A percentile compares a stretch with the other conserved stretches of the same genome.
Conservation (phyloP, 2,797 vertebrate species). For the Nyctalus aviator region DNA sequence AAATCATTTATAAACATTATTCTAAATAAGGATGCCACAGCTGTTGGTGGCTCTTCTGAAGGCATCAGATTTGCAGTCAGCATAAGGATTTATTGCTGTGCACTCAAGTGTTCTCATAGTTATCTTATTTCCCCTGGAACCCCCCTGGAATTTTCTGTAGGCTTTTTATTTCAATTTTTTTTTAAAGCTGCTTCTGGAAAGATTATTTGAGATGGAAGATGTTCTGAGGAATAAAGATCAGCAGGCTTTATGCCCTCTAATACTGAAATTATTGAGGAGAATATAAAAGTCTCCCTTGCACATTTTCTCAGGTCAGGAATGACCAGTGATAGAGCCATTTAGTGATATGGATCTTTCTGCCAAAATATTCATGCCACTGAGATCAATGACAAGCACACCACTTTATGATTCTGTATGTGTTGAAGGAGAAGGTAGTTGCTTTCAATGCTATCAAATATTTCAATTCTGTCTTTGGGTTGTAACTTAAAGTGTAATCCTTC, state of each 20-base stretch:
- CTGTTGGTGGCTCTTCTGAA: conserved; percentile 49
- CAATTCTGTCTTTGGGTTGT: conserved; percentile 26
- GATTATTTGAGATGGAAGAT: background rate
- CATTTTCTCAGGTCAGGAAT: background rate
- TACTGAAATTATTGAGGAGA: background rate
- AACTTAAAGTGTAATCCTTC: conserved; percentile 37
- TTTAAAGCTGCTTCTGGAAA: background rate
- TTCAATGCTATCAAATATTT: background rate
- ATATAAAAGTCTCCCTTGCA: background rate
- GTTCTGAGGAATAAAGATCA: background rate
- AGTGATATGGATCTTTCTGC: background rate
- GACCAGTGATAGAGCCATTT: background rate
- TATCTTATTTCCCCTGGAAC: accelerated
- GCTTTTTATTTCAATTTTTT: conserved; percentile 13
- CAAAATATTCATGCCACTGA: background rate
- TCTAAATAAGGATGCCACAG: conserved; percentile 60
- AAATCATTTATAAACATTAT: conserved; percentile 70
- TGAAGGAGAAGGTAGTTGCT: background rate
- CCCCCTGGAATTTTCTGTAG: background rate
- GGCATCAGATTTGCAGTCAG: background rate
- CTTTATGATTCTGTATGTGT: background rate
- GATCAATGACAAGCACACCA: background rate
- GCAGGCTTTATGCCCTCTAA: background rate
- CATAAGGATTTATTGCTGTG: background rate
- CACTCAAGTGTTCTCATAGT: background rate